Evolutionary conservation across 2,113 vertebrate genomes (phyloP), one percentile per base, ranked within the genome.

Genomic region (Platichthys stellatus): DNA sequence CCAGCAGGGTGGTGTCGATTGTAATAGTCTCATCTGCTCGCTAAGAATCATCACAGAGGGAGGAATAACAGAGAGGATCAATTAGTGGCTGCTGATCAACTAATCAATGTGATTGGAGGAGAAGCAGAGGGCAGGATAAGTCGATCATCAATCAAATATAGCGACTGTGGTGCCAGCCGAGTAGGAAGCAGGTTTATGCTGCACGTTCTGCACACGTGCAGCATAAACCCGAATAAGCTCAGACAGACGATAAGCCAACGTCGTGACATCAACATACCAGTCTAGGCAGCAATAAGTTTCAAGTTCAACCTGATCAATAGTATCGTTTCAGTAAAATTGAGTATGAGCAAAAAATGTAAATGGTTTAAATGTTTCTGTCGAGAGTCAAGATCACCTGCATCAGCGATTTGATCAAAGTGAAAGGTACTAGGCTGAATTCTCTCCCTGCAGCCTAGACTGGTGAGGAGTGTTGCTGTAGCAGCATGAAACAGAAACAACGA

Each of bases 1-100:
- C 94, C 86, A 99, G 93, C 38, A 99, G 92, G 4, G 97, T 98
- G 68, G 98, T 99, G 89, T 99, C 97, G 63, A 97, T 94, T 60
- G 96, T 96, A 80, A 94, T 90, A 72, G 63, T 95, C 76, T 99
- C 97, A 90, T 98, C 97, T n/a, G 93, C 92, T 82, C 95, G 96
- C 98, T 99, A 92, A 24, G 82, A 81, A 84, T 72, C 80, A 83
- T 63, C 74, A 76, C 43, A 82, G 47, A 82, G 31, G 57, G 43
- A 63, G 69, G 8, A 73, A 70, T 24, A 66, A 62, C 14, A 78
- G 9, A 85, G 67, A 68, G 11, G 35, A 68, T 60, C 63, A 86
- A 59, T 53, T 20, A 83, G 67, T 68, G 47, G 78, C 26, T 24
- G n/a, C 88, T 43, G 51, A 72, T 60, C 53, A 28, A 63, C 45